Evolutionary conservation across 2,113 vertebrate genomes (phyloP).

Genomic region (Ciconia stormi): DNA sequence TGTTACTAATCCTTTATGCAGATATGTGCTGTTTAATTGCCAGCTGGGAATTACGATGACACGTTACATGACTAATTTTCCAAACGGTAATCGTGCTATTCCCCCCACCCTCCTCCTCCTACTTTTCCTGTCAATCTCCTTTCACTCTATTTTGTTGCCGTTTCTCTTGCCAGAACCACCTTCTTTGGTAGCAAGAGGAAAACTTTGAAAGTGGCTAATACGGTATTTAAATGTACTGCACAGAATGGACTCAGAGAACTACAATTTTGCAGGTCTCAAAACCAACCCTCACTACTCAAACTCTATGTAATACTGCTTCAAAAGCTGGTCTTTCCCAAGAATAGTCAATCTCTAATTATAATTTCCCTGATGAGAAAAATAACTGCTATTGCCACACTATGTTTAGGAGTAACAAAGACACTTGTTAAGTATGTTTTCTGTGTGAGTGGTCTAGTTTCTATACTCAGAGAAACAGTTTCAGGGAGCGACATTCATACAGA

Average conservation of each 20-base stretch:
- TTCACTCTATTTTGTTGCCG: not conserved
- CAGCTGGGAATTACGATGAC: not conserved
- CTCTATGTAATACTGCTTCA: not conserved
- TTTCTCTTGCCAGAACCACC: not conserved
- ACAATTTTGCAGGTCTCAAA: not conserved
- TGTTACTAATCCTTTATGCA: slow-evolving; percentile 4
- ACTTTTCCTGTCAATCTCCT: slow-evolving; percentile 14
- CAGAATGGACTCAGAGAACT: not conserved
- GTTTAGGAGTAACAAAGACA: not conserved
- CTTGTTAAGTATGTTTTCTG: not conserved
- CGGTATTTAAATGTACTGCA: rapidly evolving
- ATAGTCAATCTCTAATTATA: not conserved
- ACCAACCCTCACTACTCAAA: not conserved
- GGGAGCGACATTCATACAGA: not conserved
- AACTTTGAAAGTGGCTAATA: not conserved
- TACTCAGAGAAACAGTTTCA: not conserved
- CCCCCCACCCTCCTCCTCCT: not conserved
- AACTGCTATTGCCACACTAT: not conserved
- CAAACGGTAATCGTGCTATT: not conserved
- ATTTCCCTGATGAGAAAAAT: not conserved
- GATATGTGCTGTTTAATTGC: slow-evolving; percentile 1
- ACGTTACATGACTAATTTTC: slow-evolving; percentile 29
- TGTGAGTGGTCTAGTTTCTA: not conserved
- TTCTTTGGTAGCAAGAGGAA: not conserved
- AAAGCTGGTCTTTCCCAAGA: not conserved